Conservation (phyloP, 2,797 vertebrate genomes). For the Mareca penelope region DNA sequence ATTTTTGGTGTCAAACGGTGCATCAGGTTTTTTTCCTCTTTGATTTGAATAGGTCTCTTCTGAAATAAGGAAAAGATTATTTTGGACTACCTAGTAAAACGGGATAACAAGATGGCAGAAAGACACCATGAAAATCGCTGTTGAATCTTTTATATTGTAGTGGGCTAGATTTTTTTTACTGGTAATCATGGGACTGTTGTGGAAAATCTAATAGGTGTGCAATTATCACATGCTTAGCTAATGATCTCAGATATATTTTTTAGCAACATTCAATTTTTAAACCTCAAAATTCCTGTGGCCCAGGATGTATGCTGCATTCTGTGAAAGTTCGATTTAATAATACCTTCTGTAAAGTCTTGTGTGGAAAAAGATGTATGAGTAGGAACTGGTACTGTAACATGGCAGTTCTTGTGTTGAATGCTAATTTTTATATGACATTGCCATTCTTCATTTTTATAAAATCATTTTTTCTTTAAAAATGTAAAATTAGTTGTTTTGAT, state of each 20-base stretch:
- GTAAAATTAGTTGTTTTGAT: not conserved
- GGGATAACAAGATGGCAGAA: not conserved
- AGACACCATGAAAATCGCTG: not conserved
- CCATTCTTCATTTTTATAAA: not conserved
- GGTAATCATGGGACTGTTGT: not conserved
- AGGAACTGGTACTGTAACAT: not conserved
- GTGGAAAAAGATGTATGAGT: not conserved
- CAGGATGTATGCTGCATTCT: not conserved
- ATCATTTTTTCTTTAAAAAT: not conserved
- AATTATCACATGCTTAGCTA: not conserved
- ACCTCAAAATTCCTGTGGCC: conserved; percentile 23
- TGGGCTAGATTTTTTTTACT: not conserved
- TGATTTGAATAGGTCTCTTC: not conserved
- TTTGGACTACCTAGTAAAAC: not conserved
- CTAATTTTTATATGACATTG: not conserved
- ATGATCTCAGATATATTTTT: not conserved
- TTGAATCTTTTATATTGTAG: not conserved
- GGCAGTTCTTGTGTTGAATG: not conserved
- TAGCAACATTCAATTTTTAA: not conserved
- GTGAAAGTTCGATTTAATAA: not conserved
- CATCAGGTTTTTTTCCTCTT: not conserved
- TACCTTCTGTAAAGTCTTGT: not conserved
- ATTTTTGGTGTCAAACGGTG: not conserved
- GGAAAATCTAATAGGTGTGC: not conserved
- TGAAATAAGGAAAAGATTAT: not conserved